phyloP scores from a whole-genome alignment of 2,797 vertebrate species.

The Cynodonichthys magdalenae region DNA sequence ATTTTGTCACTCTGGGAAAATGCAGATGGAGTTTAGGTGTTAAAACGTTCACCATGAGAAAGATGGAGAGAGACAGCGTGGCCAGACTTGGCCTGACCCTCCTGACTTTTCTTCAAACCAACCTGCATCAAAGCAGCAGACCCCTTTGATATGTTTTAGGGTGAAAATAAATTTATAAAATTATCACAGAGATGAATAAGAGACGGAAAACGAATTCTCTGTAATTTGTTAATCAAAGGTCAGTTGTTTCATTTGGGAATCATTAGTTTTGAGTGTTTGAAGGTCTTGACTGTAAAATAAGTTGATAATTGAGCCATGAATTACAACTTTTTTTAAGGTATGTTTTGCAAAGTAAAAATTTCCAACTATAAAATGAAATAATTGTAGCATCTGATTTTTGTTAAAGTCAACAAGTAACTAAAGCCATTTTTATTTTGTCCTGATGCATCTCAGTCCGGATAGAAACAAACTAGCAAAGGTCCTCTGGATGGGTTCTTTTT shows the following conservation, averaged over 20 bases:
- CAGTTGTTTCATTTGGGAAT: slow-evolving; percentile 17
- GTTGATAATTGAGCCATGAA: too few species aligned
- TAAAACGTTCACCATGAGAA: slow-evolving; percentile 60
- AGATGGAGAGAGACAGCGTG: slow-evolving; percentile 72
- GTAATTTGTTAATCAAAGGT: slow-evolving; percentile 25
- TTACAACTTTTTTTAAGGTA: too few species aligned
- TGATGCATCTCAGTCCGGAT: too few species aligned
- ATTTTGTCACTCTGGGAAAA: slow-evolving; percentile 83
- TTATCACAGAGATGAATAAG: slow-evolving; percentile 15
- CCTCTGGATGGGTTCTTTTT: too few species aligned
- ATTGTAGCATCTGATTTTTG: too few species aligned
- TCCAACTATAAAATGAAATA: too few species aligned
- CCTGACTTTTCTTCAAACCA: slow-evolving; percentile 29
- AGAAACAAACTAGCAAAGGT: too few species aligned
- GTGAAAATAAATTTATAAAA: slow-evolving; percentile 26
- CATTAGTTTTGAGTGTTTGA: background rate
- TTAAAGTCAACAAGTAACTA: too few species aligned
- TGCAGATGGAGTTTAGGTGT: slow-evolving; percentile 73
- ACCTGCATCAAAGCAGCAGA: slow-evolving; percentile 45
- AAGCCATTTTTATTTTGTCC: too few species aligned
- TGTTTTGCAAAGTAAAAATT: too few species aligned
- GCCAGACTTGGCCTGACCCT: slow-evolving; percentile 63
- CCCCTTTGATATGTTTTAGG: slow-evolving; percentile 26
- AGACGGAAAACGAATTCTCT: slow-evolving; percentile 5
- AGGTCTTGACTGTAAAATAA: too few species aligned